Percentiles rank a stretch among this genome's conserved stretches.
Evolutionary conservation across 2,888 invertebrate species (phyloP).

Genomic region (Cephus runcator): DNA sequence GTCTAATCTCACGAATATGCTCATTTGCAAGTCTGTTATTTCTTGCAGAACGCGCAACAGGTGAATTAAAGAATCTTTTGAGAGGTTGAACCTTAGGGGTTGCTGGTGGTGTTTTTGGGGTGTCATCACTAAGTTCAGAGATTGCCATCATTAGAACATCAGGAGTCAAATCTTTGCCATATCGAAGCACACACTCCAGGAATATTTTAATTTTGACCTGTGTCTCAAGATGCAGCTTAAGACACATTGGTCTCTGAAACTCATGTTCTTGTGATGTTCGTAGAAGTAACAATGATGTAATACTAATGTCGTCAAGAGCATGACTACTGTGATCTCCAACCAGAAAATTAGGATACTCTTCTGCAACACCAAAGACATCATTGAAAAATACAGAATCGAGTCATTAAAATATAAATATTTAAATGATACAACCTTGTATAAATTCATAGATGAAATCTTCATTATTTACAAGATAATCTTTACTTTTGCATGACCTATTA

Average conservation of each 20-base stretch:
- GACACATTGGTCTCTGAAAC: constrained; percentile 70
- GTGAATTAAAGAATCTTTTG: constrained; percentile 54
- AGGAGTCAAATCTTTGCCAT: constrained; percentile 62
- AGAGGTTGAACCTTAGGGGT: constrained; percentile 43
- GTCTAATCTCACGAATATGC: constrained; percentile 66
- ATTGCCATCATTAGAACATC: constrained; percentile 66
- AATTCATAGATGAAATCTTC: constrained; percentile 27
- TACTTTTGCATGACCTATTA: background rate
- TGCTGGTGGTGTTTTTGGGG: constrained; percentile 27
- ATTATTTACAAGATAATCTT: constrained; percentile 6
- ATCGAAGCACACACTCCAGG: constrained; percentile 68
- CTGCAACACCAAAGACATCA: constrained; percentile 21
- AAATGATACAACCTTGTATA: constrained; percentile 21
- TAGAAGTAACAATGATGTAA: constrained; percentile 68
- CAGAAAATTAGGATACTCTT: constrained; percentile 67
- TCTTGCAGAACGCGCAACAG: constrained; percentile 47
- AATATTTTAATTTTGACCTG: constrained; percentile 70
- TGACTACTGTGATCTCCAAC: constrained; percentile 50
- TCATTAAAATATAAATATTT: background rate
- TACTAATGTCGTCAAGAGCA: constrained; percentile 61
- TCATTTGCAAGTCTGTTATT: constrained; percentile 59
- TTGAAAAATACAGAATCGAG: background rate
- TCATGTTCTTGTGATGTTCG: constrained; percentile 70
- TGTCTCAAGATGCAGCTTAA: constrained; percentile 66
- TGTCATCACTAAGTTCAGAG: constrained; percentile 52